Percentiles rank a stretch among this genome's conserved stretches.
Conservation (phyloP, 2,797 vertebrate species). For the Saxicola maurus region DNA sequence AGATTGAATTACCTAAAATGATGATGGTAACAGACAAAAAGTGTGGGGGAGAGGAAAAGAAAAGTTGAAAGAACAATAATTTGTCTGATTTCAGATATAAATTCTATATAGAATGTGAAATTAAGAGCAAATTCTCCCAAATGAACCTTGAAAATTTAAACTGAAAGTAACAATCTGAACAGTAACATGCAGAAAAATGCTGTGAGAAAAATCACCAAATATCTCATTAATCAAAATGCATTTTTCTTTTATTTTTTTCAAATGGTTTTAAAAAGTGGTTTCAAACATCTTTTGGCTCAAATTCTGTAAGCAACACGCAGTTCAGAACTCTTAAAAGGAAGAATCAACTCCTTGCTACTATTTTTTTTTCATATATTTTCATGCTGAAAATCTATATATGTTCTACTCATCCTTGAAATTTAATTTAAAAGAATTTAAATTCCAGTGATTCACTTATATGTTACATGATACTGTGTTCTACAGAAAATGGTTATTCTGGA, state of each 20-base stretch:
- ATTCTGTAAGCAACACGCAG: not conserved
- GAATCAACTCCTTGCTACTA: not conserved
- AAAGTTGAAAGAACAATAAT: not conserved
- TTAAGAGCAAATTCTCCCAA: not conserved
- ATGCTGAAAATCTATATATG: not conserved
- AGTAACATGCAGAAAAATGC: not conserved
- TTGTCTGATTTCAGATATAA: not conserved
- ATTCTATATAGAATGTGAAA: not conserved
- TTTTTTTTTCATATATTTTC: not conserved
- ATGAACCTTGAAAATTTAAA: not conserved
- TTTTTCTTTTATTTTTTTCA: not conserved
- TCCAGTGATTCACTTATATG: not conserved
- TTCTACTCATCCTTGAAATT: not conserved
- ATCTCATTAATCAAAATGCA: not conserved
- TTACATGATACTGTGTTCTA: not conserved
- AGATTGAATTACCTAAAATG: not conserved
- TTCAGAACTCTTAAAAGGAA: not conserved
- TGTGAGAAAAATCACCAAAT: not conserved
- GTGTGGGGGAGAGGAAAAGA: fast-evolving
- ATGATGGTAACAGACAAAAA: not conserved
- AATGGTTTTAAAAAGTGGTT: not conserved
- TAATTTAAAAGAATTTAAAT: not conserved
- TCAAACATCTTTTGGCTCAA: not conserved
- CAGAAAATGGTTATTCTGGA: not conserved
- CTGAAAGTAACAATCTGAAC: not conserved